Evolutionary conservation across 2,113 vertebrate species (phyloP).

Genomic region (Colius striatus): DNA sequence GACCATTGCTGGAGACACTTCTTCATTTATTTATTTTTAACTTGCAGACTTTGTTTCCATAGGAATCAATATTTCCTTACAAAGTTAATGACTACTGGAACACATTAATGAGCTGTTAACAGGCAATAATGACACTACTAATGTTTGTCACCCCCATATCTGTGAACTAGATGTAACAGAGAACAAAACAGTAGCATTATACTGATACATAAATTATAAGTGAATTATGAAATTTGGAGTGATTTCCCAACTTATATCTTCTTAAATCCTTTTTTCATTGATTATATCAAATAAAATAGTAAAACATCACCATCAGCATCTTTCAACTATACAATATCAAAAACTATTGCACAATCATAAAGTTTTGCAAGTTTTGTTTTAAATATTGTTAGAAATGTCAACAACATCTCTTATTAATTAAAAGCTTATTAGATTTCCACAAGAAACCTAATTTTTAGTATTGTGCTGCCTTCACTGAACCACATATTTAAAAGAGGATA

Average conservation of each 20-base stretch:
- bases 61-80: conserved; percentile 16
- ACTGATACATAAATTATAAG: neutral
- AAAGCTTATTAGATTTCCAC: neutral
- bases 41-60: neutral
- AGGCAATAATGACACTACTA: neutral
- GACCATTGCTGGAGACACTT: neutral
- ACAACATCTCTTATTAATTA: neutral
- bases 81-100: conserved; percentile 23
- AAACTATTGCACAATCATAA: neutral
- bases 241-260: neutral
- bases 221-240: neutral
- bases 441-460: neutral
- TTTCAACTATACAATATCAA: neutral
- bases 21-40: conserved; percentile 24
- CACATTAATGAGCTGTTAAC: neutral
- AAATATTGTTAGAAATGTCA: neutral
- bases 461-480: neutral
- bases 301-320: neutral
- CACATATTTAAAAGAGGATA: neutral
- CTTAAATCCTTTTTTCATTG: neutral
- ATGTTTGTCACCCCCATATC: neutral
- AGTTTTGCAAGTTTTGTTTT: neutral
- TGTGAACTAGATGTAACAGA: neutral
- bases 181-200: neutral
- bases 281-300: neutral